A percentile compares a stretch with the other conserved stretches of the same genome.
Conservation (phyloP, 2,113 vertebrate genomes). For the Corynorhinus townsendii region DNA sequence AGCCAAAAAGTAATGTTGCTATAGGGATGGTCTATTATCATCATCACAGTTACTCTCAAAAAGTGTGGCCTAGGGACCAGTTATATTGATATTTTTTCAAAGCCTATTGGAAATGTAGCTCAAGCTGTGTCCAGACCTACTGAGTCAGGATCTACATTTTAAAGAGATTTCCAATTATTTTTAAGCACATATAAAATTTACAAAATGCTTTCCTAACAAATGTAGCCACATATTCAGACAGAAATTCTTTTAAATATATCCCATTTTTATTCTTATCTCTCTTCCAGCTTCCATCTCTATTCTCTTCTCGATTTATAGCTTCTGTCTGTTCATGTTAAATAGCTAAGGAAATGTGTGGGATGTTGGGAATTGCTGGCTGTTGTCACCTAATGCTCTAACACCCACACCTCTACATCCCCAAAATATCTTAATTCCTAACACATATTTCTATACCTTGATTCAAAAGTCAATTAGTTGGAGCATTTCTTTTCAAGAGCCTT, state of each 20-base stretch:
- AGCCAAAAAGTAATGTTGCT: not conserved
- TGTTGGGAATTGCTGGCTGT: not conserved
- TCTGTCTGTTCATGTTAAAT: not conserved
- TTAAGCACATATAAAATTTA: not conserved
- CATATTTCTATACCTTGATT: not conserved
- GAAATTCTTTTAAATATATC: not conserved
- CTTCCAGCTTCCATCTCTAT: not conserved
- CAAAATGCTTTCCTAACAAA: not conserved
- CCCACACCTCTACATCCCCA: fast-evolving
- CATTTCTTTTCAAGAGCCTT: not conserved
- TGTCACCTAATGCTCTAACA: not conserved
- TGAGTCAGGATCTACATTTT: not conserved
- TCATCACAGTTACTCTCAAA: not conserved
- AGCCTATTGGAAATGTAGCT: not conserved
- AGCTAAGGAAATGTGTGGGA: not conserved
- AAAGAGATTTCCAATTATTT: not conserved
- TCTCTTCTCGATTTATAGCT: not conserved
- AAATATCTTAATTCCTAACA: not conserved
- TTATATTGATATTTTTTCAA: not conserved
- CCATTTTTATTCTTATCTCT: not conserved
- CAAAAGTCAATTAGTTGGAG: not conserved
- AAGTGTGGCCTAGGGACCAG: not conserved
- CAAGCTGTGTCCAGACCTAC: not conserved
- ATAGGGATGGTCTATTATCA: not conserved
- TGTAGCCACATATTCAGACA: not conserved